phyloP scores from a whole-genome alignment of 2,888 invertebrate species.

The Pandemis corylana region DNA sequence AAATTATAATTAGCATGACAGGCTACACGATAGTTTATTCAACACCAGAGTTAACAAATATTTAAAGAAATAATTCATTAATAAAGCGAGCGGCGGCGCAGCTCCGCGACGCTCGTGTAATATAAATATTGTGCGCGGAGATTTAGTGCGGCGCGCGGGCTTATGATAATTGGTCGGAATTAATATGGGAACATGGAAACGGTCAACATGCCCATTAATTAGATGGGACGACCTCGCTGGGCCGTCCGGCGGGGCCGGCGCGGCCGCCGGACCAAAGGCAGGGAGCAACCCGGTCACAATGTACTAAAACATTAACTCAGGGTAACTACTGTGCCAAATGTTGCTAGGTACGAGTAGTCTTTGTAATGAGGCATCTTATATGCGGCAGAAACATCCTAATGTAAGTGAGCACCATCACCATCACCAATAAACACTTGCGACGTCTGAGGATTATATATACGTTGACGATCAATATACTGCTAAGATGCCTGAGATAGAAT shows the following conservation, averaged over 20 bases:
- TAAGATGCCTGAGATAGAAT: too few species aligned
- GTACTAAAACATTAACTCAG: too few species aligned
- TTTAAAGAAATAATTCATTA: slow-evolving; percentile 42
- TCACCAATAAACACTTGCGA: too few species aligned
- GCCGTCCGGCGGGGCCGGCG: too few species aligned
- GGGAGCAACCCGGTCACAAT: too few species aligned
- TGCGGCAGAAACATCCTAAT: not conserved
- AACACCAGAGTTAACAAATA: slow-evolving; percentile 41
- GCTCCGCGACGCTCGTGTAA: slow-evolving; percentile 21
- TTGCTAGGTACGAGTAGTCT: not conserved
- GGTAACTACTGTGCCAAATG: too few species aligned
- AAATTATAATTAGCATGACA: slow-evolving; percentile 42
- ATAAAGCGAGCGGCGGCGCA: slow-evolving; percentile 27
- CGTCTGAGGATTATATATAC: too few species aligned
- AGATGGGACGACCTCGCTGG: not conserved
- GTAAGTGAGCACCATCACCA: too few species aligned
- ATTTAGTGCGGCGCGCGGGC: slow-evolving; percentile 32
- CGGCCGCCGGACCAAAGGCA: too few species aligned
- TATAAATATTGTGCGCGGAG: slow-evolving; percentile 39
- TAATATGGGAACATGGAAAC: slow-evolving; percentile 34
- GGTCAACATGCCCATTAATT: slow-evolving; percentile 34
- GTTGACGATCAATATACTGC: too few species aligned
- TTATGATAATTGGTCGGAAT: slow-evolving; percentile 38
- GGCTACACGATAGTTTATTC: slow-evolving; percentile 39
- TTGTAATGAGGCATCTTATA: not conserved